Evolutionary conservation across 92 coral and sea anemone species (phyloP), one percentile per base, ranked within the genome.

Genomic region (Scolanthus callimorphus): DNA sequence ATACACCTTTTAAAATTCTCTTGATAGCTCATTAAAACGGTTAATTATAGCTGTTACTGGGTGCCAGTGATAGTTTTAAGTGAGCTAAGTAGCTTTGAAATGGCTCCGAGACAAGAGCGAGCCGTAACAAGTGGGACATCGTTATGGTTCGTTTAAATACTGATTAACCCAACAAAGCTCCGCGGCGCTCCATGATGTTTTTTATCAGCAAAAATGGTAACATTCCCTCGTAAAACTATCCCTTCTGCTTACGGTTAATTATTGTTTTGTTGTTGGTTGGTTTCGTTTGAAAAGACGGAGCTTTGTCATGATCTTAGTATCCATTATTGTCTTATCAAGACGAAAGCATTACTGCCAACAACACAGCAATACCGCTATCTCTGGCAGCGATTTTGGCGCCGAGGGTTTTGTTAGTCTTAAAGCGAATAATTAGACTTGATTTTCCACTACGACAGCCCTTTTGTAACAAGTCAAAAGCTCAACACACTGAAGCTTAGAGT

Each of bases 281-380:
- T 46, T 46, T 46, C 4, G 23, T 19, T 46, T 9, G 11, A 46
- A 46, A 46, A 34, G 43, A 6, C 43, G 15, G 15, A 34, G 15
- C 43, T 34, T 34, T 34, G 43, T 34, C 43, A 6, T 46, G 4
- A 6, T 4, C 6, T 46, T 9, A 46, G 22, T 4, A 4, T 19
- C 52, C 23, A 46, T 46, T 46, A 46, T 46, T 9, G 4, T 46
- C 17, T 46, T 46, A 46, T 46, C 52, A 46, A 21, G 6, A 4
- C 8, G 17, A 46, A 4, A 9, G 17, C 12, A 6, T 4, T 21
- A 46, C 15, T 34, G 41, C 4, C 52, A 10, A 46, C 52, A 46
- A 46, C 52, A 46, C 11, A 46, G 52, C 4, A 21, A 46, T 46
- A 46, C 52, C 52, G 52, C 52, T 46, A 46, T 46, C 52, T 9